These are phyloP conservation scores for Chaetodon trifasciatus DNA, from an alignment of 2,797 vertebrate species.

Conservation along the genomic window DNA sequence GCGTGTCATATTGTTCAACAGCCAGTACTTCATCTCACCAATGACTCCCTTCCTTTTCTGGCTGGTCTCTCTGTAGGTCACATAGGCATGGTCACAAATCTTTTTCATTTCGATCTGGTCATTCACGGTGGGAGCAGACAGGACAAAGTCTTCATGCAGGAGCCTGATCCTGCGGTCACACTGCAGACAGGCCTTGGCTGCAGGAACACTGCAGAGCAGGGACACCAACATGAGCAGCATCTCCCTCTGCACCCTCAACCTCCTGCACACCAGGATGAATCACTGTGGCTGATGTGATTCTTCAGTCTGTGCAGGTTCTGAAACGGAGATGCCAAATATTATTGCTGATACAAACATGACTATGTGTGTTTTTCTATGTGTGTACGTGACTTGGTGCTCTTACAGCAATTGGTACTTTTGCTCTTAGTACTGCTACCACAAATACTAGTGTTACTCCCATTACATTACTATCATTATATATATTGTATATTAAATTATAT, in stretches of 20 bases:
- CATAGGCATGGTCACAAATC: constrained; percentile 69
- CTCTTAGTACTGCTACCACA: not conserved
- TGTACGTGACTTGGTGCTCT: not conserved
- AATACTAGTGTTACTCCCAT: not conserved
- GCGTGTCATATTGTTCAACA: not conserved
- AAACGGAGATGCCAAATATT: constrained; percentile 25
- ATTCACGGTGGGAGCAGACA: constrained; percentile 46
- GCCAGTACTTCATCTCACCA: constrained; percentile 67
- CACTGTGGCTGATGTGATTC: constrained; percentile 13
- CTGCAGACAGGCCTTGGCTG: constrained; percentile 78
- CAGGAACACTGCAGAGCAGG: constrained; percentile 52
- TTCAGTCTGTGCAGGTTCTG: constrained; percentile 15
- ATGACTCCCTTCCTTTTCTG: constrained; percentile 67
- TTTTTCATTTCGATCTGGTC: constrained; percentile 70
- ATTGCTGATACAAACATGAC: too few species aligned
- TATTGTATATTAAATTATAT: too few species aligned
- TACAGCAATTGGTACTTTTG: not conserved
- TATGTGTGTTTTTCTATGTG: too few species aligned
- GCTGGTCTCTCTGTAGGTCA: constrained; percentile 72
- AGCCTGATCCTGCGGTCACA: constrained; percentile 74
- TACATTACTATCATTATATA: not conserved
- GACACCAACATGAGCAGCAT: constrained; percentile 51
- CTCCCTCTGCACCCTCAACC: not conserved
- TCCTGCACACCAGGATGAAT: constrained; percentile 24
- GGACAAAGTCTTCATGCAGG: constrained; percentile 75